phyloP scores from a whole-genome alignment of 2,113 vertebrate genomes.

The Lagopus muta region DNA sequence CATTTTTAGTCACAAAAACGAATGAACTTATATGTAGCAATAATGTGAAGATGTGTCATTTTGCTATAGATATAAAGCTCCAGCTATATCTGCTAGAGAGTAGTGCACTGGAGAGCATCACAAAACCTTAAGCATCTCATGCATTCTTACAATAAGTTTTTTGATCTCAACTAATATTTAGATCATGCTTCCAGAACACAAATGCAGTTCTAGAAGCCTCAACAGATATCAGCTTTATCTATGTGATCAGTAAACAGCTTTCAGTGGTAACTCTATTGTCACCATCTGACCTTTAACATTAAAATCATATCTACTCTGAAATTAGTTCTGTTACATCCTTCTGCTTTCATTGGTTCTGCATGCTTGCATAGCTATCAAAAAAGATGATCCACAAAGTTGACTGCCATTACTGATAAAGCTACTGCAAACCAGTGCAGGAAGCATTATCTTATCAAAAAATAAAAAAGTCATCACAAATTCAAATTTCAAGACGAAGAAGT shows the following conservation, averaged over 20 bases:
- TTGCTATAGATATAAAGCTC: background rate
- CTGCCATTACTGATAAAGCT: background rate
- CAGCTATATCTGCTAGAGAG: background rate
- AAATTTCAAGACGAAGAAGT: background rate
- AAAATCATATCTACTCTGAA: background rate
- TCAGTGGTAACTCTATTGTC: background rate
- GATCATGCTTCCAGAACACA: background rate
- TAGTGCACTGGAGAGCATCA: background rate
- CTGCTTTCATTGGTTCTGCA: background rate
- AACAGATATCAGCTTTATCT: background rate
- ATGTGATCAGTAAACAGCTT: background rate
- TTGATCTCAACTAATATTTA: background rate
- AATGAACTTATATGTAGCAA: background rate
- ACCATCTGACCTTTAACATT: background rate
- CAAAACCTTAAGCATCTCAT: background rate
- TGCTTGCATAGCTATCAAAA: background rate
- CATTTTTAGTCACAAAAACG: background rate
- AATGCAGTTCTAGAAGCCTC: background rate
- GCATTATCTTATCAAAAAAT: background rate
- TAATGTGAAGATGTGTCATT: background rate
- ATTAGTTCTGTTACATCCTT: background rate
- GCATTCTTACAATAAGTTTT: background rate
- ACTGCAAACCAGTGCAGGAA: background rate
- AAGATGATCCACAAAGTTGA: accelerated
- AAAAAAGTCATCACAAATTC: background rate